Evolutionary conservation across 1,140 invertebrate genomes (phyloP), one percentile per base, ranked within the genome.

Genomic region (Zaprionus capensis): DNA sequence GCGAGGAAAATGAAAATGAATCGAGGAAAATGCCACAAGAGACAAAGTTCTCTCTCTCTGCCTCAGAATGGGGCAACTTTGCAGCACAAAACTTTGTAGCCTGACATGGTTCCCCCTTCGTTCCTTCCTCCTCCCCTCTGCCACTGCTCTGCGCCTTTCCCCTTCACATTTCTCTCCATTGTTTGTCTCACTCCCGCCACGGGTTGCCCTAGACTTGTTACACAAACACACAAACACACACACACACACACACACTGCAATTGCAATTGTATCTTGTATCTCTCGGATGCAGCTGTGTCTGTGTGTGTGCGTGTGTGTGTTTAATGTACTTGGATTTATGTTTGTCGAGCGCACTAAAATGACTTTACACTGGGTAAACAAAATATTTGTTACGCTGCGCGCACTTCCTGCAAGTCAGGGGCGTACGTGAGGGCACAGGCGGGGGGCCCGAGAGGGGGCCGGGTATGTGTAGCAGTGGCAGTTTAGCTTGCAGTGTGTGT

Each of bases 361-460:
- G 82, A 83, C 82, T 86, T 86, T 88, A 78, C 82, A 86, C 83
- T 87, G 77, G 56, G 62, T 87, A 86, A 86, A 86, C 84, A 86
- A 87, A 86, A 68, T 86, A 75, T 78, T 62, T 68, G 66, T 82
- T 71, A 67, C 71, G 64, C 71, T 71, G 53, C 62, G 69, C 69
- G 53, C 69, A 71, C 62, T 72, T 67, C 71, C 71, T 34, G 41
- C 41, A 44, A n/a, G 14, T n/a, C 41, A 44, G n/a, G 41, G 41
- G 15, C 41, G 41, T 7, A 44, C 31, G 55, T 28, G n/a, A 44
- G 41, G 24, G 38, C 15, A 49, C 7, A 11, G 31, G 31, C 4
- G n/a, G 6, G 5, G 20, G 2, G 64, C 51, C 24, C 20, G n/a
- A 15, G 1, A 36, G n/a, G 28, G 31, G 58, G 44, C n/a, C 28